These are phyloP conservation scores for Maccullochella peelii DNA, from an alignment of 2,113 vertebrate genomes.

Conservation along the genomic window DNA sequence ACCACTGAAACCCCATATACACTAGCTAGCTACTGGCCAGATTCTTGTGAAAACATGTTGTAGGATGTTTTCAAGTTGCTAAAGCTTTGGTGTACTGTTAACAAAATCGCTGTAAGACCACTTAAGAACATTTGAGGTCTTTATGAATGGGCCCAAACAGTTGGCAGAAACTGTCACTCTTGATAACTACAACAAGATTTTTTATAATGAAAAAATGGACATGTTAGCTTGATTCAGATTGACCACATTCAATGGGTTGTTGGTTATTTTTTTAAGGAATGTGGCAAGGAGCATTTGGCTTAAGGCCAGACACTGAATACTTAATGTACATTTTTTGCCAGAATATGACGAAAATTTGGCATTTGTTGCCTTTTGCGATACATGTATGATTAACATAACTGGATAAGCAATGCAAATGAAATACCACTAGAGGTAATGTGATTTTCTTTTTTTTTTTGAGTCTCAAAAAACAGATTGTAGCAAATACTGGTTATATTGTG, in stretches of 20 bases:
- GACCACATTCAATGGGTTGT: neutral
- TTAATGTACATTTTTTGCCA: neutral
- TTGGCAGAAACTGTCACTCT: neutral
- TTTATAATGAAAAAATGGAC: neutral
- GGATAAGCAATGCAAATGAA: neutral
- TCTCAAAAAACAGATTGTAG: neutral
- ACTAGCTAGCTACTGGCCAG: neutral
- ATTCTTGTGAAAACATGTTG: neutral
- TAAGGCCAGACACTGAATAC: neutral
- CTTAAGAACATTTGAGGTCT: neutral
- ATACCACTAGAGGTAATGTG: neutral
- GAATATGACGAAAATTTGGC: neutral
- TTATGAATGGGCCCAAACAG: neutral
- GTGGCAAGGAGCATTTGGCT: neutral
- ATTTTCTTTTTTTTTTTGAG: neutral
- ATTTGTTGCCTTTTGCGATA: neutral
- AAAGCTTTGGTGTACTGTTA: neutral
- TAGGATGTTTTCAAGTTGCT: neutral
- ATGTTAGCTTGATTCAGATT: neutral
- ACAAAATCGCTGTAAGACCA: neutral
- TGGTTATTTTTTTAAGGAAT: neutral
- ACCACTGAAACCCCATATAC: neutral
- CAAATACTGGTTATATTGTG: neutral
- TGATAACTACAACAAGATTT: neutral
- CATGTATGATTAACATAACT: neutral